phyloP scores from a whole-genome alignment of 2,797 vertebrate species.

The Martes flavigula region DNA sequence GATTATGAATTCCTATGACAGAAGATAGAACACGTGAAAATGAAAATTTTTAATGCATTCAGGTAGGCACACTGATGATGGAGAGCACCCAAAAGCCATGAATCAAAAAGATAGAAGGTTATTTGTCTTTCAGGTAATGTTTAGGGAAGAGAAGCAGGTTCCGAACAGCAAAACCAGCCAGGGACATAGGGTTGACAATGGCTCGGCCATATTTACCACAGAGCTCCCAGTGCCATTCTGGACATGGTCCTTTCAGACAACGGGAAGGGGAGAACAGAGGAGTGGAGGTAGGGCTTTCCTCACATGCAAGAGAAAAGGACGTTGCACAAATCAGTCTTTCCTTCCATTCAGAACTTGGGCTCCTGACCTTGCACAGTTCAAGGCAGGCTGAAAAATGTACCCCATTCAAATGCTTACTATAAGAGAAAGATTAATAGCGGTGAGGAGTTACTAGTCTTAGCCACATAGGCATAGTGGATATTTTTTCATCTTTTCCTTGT shows the following conservation, averaged over 20 bases:
- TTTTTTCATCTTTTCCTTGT: background rate
- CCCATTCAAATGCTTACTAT: background rate
- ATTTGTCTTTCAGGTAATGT: background rate
- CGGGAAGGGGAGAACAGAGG: background rate
- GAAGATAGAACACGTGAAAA: background rate
- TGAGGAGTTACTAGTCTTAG: background rate
- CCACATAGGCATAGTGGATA: background rate
- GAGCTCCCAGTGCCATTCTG: background rate
- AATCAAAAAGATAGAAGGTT: background rate
- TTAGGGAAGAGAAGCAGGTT: background rate
- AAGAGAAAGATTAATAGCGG: background rate
- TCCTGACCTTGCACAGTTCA: background rate
- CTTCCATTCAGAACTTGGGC: background rate
- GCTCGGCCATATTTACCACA: accelerated
- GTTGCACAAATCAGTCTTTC: background rate
- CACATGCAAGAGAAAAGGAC: no score
- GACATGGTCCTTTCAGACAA: background rate
- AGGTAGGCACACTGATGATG: background rate
- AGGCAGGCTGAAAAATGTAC: background rate
- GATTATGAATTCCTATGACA: background rate
- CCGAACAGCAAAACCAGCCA: background rate
- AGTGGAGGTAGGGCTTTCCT: background rate
- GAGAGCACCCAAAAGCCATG: background rate
- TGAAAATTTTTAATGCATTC: background rate
- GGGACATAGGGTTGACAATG: background rate